A percentile compares a stretch with the other conserved stretches of the same genome.
Conservation (phyloP, 2,888 invertebrate species). For the Saturnia japonica region DNA sequence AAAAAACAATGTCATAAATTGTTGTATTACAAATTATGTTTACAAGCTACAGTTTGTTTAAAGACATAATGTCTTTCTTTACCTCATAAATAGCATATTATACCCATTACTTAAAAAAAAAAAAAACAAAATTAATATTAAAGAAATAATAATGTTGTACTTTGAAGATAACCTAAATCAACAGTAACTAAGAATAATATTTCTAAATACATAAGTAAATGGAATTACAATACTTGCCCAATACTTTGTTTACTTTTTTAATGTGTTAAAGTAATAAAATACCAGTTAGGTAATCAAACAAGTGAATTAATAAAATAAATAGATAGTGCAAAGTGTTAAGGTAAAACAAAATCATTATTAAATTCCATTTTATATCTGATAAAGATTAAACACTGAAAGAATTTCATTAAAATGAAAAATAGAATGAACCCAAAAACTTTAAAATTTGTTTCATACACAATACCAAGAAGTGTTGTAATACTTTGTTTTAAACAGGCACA, state of each 20-base stretch:
- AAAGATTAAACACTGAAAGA: neutral
- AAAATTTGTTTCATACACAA: slow-evolving; percentile 60
- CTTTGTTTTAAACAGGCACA: slow-evolving; percentile 61
- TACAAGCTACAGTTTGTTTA: neutral
- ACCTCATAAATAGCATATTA: neutral
- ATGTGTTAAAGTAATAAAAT: neutral
- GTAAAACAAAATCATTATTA: neutral
- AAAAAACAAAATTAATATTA: neutral
- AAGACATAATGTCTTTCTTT: neutral
- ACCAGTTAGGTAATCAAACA: slow-evolving; percentile 1
- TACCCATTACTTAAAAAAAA: neutral
- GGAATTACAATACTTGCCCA: neutral
- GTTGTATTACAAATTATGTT: neutral
- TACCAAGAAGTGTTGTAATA: slow-evolving; percentile 64
- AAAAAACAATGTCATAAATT: neutral
- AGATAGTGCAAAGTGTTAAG: neutral
- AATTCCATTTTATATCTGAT: neutral
- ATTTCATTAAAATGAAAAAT: neutral
- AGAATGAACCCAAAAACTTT: slow-evolving; percentile 1
- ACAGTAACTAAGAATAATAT: neutral
- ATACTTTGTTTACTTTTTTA: neutral
- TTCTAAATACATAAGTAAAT: neutral
- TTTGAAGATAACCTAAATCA: neutral
- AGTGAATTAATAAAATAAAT: neutral
- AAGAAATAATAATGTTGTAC: neutral